Conservation (phyloP, 2,113 vertebrate genomes). For the Benitochromis conjunctus region DNA sequence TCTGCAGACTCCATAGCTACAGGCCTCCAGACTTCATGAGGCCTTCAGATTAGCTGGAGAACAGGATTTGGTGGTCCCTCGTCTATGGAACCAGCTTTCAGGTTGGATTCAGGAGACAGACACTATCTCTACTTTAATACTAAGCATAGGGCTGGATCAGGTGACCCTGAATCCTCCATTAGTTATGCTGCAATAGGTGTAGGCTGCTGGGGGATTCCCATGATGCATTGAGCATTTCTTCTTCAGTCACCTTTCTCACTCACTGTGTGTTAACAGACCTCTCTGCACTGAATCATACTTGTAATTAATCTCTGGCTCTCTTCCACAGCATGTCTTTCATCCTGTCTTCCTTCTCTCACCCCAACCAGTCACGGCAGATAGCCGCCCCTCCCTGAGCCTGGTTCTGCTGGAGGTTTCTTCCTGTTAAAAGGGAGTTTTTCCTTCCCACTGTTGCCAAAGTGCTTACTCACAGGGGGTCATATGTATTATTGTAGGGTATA, state of each 20-base stretch:
- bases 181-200: background rate
- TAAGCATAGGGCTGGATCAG: background rate
- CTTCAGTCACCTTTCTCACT: background rate
- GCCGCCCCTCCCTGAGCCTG: fast-evolving
- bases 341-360: background rate
- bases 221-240: background rate
- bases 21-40: background rate
- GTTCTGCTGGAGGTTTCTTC: fast-evolving
- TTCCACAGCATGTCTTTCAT: background rate
- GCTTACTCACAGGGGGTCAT: background rate
- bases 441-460: background rate
- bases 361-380: fast-evolving
- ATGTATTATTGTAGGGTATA: background rate
- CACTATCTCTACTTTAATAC: background rate
- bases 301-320: background rate
- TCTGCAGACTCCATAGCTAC: background rate
- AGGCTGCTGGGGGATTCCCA: fast-evolving
- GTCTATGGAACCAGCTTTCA: background rate
- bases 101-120: background rate
- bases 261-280: background rate
- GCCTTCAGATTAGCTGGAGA: background rate
- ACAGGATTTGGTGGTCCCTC: background rate
- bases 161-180: background rate
- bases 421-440: background rate
- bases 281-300: background rate